phyloP scores from a whole-genome alignment of 2,797 vertebrate genomes.

The Rhinogobio ventralis region DNA sequence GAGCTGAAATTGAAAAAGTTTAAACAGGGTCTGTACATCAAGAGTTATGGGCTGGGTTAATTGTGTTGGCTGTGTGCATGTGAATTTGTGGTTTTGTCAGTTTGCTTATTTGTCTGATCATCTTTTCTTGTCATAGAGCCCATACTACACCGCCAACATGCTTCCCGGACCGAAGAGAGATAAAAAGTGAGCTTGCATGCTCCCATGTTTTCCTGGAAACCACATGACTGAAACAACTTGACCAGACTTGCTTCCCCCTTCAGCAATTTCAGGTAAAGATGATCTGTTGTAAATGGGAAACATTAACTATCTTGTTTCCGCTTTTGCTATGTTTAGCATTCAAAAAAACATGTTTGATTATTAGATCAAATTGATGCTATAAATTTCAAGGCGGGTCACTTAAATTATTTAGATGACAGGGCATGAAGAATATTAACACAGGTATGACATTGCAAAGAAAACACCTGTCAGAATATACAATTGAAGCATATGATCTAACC shows the following conservation, averaged over 20 bases:
- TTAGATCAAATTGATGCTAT: not conserved
- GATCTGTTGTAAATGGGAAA: not conserved
- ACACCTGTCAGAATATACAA: not conserved
- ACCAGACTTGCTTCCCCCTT: constrained; percentile 42
- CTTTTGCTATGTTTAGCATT: constrained; percentile 9
- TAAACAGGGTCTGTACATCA: not conserved
- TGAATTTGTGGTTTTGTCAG: constrained; percentile 1
- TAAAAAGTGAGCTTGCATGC: not conserved
- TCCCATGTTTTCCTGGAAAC: constrained; percentile 29
- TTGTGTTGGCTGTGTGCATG: not conserved
- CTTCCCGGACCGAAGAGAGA: constrained; percentile 1
- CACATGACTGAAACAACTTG: constrained; percentile 33
- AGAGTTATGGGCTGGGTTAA: not conserved
- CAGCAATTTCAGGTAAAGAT: constrained; percentile 17
- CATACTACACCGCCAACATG: not conserved
- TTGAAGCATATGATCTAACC: not conserved
- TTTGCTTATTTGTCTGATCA: not conserved
- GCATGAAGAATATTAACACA: not conserved
- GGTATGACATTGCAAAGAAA: not conserved
- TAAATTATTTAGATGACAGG: not conserved
- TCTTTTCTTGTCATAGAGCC: not conserved
- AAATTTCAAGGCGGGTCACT: not conserved
- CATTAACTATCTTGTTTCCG: not conserved
- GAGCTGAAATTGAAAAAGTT: not conserved
- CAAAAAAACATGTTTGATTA: not conserved